Base-by-base conservation (phyloP, 2,113 vertebrate genomes). In the Glaucomys volans region DNA sequence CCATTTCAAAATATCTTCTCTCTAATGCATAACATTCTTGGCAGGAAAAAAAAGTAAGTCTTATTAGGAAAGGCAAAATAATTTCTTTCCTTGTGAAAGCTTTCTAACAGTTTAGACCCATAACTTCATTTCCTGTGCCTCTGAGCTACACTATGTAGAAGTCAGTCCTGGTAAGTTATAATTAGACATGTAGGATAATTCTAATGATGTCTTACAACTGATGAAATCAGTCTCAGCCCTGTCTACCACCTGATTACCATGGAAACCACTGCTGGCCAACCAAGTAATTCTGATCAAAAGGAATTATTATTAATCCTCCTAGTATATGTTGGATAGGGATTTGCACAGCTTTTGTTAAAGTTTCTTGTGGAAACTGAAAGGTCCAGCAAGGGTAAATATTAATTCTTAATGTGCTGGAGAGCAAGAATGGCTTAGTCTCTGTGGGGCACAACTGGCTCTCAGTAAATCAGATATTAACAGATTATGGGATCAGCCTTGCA, bases 251-350 rank as follows among this genome's bases (percentile, higher is more conserved):
- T 97, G 98, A 98, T 99, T 98, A 97, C 98, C 97, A 98, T 98
- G 98, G 98, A 98, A 98, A 99, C 98, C 71, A 98, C 87, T 97
- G 91, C 98, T 98, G 96, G 93, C 96, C 98, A 98, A 98, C 88
- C 71, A 71, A 98, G 95, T 97, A 98, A 98, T 98, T 98, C 97
- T 97, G 98, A 98, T 98, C 97, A 98, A 98, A 98, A 98, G 77
- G 98, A 98, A 98, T 98, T 98, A 98, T 98, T 98, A 97, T 98
- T 98, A 98, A 98, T 99, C 98, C 98, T 98, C 93, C 83, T 83
- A 98, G 97, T 97, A 95, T 98, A 98, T 89, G 95, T 94, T 97
- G 97, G 94, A 90, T 97, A 92, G 96, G 97, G 97, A 98, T 98
- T 98, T 98, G 94, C 91, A 96, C 79, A 97, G 93, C 91, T 98